Evolutionary conservation across 2,888 invertebrate species (phyloP), one percentile per base, ranked within the genome.

Genomic region (Yponomeuta malinellus): DNA sequence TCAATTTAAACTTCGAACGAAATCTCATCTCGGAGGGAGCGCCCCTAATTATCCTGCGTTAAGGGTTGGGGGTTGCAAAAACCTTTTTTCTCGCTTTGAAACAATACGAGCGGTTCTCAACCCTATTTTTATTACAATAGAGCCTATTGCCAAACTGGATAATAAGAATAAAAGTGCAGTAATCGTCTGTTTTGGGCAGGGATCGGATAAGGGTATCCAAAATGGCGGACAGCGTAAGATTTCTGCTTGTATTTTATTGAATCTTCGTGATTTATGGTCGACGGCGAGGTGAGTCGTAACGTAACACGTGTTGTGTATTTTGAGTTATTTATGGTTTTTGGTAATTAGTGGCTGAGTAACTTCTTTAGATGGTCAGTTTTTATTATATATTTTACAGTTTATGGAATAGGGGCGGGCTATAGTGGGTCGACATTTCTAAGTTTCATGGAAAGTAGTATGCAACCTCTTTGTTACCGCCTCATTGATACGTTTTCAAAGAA

Each of bases 221-320:
- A 86, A 91, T 90, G 91, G 91, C 90, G 76, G 59, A 70, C 71
- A 83, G 83, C 81, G 86, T 92, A 92, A 92, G 91, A 92, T 92
- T 91, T 90, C 85, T 83, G 15, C 87, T 83, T 84, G 87, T 86
- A 90, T 89, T 90, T 59, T 90, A 91, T 92, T 92, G 90, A 91
- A 90, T 90, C 90, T 90, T 90, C 86, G 85, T 92, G 88, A 92
- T 92, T 91, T 92, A 92, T 89, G 87, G 82, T 81, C 80, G 79
- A 73, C 33, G 29, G 83, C 78, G 80, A 79, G 29, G 83, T 78
- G 80, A 79, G 81, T 15, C 78, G 84, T 81, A 82, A 78, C 78
- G 84, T 81, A 82, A 78, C 89, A 87, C 86, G 82, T 89, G 89
- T 77, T 81, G 79, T 78, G 77, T 87, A 86, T 31, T 65, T 59